Conservation (phyloP, 2,888 invertebrate genomes). For the Eristalinus sepulchralis region DNA sequence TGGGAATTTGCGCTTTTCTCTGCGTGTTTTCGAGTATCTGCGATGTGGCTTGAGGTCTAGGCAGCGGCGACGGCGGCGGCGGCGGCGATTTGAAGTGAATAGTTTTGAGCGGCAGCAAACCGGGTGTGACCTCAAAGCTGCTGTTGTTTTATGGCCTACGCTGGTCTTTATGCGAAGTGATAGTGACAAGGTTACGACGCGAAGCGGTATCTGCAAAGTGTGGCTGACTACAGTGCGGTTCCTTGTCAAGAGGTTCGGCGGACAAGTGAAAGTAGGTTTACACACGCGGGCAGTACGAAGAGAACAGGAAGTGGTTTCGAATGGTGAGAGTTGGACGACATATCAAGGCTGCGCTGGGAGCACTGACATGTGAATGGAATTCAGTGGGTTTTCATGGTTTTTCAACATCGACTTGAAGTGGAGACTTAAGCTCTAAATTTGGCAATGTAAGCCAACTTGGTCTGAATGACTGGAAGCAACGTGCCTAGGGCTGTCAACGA, state of each 20-base stretch:
- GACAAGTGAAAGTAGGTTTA: background rate
- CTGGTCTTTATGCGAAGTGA: background rate
- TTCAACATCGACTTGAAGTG: too few species aligned
- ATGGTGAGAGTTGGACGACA: background rate
- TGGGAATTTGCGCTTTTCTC: background rate
- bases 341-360: background rate
- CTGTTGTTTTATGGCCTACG: background rate
- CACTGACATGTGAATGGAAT: background rate
- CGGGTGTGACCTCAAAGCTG: constrained; percentile 5
- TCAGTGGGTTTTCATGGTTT: too few species aligned
- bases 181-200: background rate
- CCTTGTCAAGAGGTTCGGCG: background rate
- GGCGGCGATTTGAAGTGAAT: background rate
- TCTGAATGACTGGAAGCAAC: too few species aligned
- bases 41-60: background rate
- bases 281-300: background rate
- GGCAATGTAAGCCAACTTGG: too few species aligned
- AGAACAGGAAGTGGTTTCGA: background rate
- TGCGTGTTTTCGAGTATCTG: background rate
- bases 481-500: too few species aligned
- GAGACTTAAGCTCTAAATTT: too few species aligned
- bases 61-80: too few species aligned
- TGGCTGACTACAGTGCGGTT: background rate
- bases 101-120: background rate
- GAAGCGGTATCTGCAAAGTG: background rate